Conservation (phyloP, 1,140 invertebrate species). For the Phymastichus coffea region DNA sequence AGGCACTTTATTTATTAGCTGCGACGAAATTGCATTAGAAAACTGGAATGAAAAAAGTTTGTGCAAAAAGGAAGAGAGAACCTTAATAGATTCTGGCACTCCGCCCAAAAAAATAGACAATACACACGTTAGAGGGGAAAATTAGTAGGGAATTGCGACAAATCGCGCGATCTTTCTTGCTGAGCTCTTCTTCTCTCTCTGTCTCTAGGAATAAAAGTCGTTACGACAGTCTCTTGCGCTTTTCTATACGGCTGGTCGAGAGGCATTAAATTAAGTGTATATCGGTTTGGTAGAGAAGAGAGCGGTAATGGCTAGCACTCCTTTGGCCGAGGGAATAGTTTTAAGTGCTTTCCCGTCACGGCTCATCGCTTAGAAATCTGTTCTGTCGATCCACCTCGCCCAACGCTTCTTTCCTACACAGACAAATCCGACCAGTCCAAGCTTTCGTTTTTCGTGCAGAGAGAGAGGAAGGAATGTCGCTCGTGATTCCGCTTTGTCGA, state of each 20-base stretch:
- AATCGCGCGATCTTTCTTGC: neutral
- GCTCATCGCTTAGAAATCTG: slow-evolving; percentile 25
- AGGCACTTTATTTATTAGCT: too few relatives aligned
- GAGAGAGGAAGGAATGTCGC: too few relatives aligned
- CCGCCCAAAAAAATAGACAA: neutral
- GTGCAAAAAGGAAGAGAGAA: too few relatives aligned
- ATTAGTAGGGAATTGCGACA: neutral
- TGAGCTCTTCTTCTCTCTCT: neutral
- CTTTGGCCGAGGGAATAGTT: slow-evolving; percentile 10
- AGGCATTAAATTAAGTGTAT: slow-evolving; percentile 13
- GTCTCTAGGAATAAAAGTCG: neutral
- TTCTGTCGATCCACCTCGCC: neutral
- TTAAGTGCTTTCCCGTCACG: slow-evolving; percentile 25
- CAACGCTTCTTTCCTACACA: neutral
- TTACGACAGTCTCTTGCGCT: slow-evolving; percentile 2
- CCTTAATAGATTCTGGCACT: neutral
- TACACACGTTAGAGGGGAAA: neutral
- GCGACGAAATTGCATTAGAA: too few relatives aligned
- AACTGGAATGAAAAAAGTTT: too few relatives aligned
- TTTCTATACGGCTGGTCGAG: slow-evolving; percentile 2
- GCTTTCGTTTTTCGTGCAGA: neutral
- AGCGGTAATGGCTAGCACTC: slow-evolving; percentile 15
- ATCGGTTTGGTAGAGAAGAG: neutral
- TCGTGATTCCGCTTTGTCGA: neutral
- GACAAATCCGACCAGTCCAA: neutral